Base-by-base conservation (phyloP, 2,113 vertebrate genomes). In the Otus sunia region DNA sequence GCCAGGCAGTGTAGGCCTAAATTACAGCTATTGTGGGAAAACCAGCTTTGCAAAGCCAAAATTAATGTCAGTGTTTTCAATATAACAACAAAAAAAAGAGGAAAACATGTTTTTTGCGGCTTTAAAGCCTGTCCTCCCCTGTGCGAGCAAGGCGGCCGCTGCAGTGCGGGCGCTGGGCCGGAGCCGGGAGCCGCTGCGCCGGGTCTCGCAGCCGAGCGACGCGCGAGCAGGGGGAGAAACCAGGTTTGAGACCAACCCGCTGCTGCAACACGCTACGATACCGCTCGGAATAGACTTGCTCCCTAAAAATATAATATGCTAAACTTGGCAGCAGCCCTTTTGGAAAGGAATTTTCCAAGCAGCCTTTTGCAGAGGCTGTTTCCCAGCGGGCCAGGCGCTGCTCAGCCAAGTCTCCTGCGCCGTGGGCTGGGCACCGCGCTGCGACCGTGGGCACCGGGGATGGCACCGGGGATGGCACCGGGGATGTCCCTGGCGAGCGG, bases 261-360 rank as follows among this genome's bases (percentile, higher is more conserved):
- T 69, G 94, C 85, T 78, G 91, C 87, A 45, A 22, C 71, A 59
- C 9, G 30, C 86, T 21, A 34, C 80, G 37, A 30, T 17, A 9
- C 13, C 1, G 92, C 95, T 67, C 11, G 62, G 94, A 93, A 93
- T 77, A 94, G 92, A 62, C 67, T 62, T 11, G 53, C 67, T 96
- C 96, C 95, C 96, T 92, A 94, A 95, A 96, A 94, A 96, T 76
- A 95, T 19, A 71, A n/a, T 56, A 26, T 14, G 86, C 94, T 77
- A 86, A 94, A 93, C 94, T 93, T 88, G 96, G 95, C 92, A 92
- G 94, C 88, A 66, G 64, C 90, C 90, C 90, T 93, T 82, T 62
- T 41, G 67, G 90, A 92, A 90, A 97, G 96, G 96, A 95, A 96
- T 95, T 96, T 96, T 97, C 96, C 95, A 79, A 96, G 92, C 77